These are phyloP conservation scores for Lordiphosa clarofinis DNA, from an alignment of 1,140 invertebrate species.

Conservation along the genomic window DNA sequence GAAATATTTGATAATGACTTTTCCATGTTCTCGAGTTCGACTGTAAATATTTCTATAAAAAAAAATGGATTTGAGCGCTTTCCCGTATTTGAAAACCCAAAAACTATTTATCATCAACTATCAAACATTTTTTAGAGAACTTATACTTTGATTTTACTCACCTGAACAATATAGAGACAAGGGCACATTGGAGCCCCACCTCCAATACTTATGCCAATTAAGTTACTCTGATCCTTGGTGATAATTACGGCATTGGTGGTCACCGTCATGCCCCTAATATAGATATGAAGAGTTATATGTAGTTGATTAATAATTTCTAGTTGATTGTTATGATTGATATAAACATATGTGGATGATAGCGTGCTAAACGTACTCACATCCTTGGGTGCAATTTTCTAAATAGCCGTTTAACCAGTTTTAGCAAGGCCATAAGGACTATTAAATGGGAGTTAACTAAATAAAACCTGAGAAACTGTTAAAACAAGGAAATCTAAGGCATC, in stretches of 20 bases:
- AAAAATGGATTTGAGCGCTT: too few relatives aligned
- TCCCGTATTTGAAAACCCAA: too few relatives aligned
- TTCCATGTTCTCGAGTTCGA: too few relatives aligned
- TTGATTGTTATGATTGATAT: neutral
- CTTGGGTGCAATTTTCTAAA: conserved; percentile 42
- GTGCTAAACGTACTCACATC: conserved; percentile 50
- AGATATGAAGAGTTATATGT: neutral
- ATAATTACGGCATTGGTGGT: conserved; percentile 96
- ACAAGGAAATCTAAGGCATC: conserved; percentile 9
- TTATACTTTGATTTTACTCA: too few relatives aligned
- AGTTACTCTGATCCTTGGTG: conserved; percentile 95
- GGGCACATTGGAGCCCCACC: conserved; percentile 97
- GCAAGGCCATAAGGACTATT: conserved; percentile 28
- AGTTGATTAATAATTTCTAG: too few relatives aligned
- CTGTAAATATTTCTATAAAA: too few relatives aligned
- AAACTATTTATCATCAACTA: too few relatives aligned
- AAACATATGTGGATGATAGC: conserved; percentile 12
- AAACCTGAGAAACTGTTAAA: conserved; percentile 18
- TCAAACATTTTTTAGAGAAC: too few relatives aligned
- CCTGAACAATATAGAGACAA: conserved; percentile 98
- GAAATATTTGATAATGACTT: too few relatives aligned
- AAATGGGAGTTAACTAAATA: conserved; percentile 1
- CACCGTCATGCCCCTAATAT: conserved; percentile 96
- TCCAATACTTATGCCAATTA: conserved; percentile 99
- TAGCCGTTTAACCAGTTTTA: conserved; percentile 43